These are phyloP conservation scores for Drosophila maculinotata DNA, from an alignment of 2,888 invertebrate genomes.

Conservation along the genomic window DNA sequence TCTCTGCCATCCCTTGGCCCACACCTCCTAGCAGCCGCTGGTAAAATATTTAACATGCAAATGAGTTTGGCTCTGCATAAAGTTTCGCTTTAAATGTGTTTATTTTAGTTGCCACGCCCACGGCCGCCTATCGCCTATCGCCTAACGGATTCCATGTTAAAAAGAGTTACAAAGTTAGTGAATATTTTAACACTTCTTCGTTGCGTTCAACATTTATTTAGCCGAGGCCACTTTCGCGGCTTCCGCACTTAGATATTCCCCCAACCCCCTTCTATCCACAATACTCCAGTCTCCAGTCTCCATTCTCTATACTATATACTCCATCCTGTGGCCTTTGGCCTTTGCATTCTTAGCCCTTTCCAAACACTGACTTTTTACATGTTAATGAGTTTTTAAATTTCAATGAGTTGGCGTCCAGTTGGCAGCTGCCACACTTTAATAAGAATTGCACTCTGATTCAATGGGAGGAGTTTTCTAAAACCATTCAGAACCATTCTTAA, in stretches of 20 bases:
- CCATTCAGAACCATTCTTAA: not conserved
- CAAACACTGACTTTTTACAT: slow-evolving; percentile 35
- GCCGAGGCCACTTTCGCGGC: slow-evolving; percentile 62
- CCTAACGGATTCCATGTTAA: slow-evolving; percentile 65
- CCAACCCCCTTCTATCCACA: not conserved
- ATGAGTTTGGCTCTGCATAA: slow-evolving; percentile 80
- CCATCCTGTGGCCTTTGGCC: slow-evolving; percentile 18
- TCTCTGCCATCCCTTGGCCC: slow-evolving; percentile 7
- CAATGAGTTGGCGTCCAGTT: slow-evolving; percentile 45
- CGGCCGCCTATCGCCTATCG: slow-evolving; percentile 1
- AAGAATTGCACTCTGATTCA: slow-evolving; percentile 11
- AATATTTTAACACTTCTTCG: slow-evolving; percentile 79
- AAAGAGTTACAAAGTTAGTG: slow-evolving; percentile 81
- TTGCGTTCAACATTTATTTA: slow-evolving; percentile 76
- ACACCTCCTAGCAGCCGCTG: slow-evolving; percentile 45
- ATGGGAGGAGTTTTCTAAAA: no score
- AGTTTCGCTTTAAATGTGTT: slow-evolving; percentile 80
- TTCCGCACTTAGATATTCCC: slow-evolving; percentile 18
- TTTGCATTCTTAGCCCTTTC: not conserved
- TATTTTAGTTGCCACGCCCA: slow-evolving; percentile 76
- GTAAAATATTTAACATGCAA: slow-evolving; percentile 78
- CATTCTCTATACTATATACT: not conserved
- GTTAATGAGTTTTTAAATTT: slow-evolving; percentile 70
- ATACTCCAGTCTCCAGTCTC: not conserved
- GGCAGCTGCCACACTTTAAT: not conserved